Conservation (phyloP, 2,113 vertebrate species). For the Mormyrus lacerda region DNA sequence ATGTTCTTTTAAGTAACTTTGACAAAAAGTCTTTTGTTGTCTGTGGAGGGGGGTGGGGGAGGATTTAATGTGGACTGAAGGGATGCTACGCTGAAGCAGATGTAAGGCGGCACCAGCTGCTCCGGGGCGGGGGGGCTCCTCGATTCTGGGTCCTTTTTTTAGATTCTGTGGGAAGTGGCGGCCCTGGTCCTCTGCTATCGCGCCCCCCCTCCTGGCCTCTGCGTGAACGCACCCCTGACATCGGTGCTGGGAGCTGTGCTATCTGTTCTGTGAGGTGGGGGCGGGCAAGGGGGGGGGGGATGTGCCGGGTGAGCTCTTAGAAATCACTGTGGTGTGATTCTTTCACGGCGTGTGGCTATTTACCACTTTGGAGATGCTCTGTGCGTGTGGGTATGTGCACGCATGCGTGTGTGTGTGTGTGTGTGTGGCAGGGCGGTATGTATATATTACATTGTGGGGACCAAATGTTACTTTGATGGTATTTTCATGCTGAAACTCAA, state of each 20-base stretch:
- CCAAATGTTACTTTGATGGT: no score
- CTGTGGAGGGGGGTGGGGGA: slow-evolving; percentile 43
- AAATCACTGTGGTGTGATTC: not conserved
- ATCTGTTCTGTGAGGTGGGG: not conserved
- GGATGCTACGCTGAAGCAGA: slow-evolving; percentile 59
- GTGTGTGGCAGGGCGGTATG: not conserved
- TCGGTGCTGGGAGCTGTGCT: not conserved
- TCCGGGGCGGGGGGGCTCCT: slow-evolving; percentile 36
- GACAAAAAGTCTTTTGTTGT: slow-evolving; percentile 59
- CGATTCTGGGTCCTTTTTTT: slow-evolving; percentile 53
- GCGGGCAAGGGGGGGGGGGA: no score
- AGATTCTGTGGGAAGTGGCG: slow-evolving; percentile 59
- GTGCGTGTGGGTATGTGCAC: not conserved
- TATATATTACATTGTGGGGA: not conserved
- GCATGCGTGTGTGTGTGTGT: not conserved
- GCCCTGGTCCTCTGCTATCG: slow-evolving; percentile 19
- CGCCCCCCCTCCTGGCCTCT: not conserved
- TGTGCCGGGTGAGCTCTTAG: not conserved
- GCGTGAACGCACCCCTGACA: not conserved
- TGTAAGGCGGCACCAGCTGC: slow-evolving; percentile 53
- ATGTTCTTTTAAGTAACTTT: slow-evolving; percentile 66
- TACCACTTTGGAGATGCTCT: not conserved
- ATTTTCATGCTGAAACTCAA: not conserved
- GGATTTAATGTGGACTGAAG: slow-evolving; percentile 65
- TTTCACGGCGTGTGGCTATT: not conserved